Conservation (phyloP, 2,888 invertebrate genomes). For the Didymodactylos carnosus region DNA sequence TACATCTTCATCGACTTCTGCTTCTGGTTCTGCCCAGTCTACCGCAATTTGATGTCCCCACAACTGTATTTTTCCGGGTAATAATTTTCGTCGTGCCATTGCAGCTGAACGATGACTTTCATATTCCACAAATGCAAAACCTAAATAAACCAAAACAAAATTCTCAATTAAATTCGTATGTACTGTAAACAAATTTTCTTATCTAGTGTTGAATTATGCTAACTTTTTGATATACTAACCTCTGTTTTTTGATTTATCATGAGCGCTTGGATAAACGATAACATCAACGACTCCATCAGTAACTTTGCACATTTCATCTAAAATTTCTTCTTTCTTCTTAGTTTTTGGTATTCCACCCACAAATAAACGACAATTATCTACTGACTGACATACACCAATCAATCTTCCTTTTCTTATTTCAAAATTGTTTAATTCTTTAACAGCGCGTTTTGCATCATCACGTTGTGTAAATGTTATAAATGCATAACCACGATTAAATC, state of each 20-base stretch:
- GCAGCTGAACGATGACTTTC: constrained; percentile 47
- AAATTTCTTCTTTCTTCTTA: constrained; percentile 47
- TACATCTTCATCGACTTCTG: constrained; percentile 49
- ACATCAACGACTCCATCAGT: constrained; percentile 48
- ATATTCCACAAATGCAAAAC: constrained; percentile 67
- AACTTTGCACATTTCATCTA: constrained; percentile 40
- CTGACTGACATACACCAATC: constrained; percentile 56
- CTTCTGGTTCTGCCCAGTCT: constrained; percentile 70
- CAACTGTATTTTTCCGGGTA: constrained; percentile 41
- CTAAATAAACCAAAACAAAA: too few relatives aligned
- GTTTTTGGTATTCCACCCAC: constrained; percentile 53
- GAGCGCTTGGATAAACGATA: constrained; percentile 43
- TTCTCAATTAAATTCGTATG: too few relatives aligned
- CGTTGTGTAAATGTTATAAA: constrained; percentile 47
- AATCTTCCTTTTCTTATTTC: constrained; percentile 46
- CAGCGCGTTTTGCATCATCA: constrained; percentile 47
- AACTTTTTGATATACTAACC: too few relatives aligned
- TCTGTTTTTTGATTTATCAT: constrained; percentile 47
- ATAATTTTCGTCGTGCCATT: constrained; percentile 35
- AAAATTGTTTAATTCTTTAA: constrained; percentile 46
- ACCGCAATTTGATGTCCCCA: constrained; percentile 54
- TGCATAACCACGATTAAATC: constrained; percentile 56
- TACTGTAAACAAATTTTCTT: too few relatives aligned
- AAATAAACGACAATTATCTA: constrained; percentile 62
- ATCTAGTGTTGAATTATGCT: too few relatives aligned